A percentile compares a stretch with the other conserved stretches of the same genome.
phyloP scores from a whole-genome alignment of 2,113 vertebrate genomes.

The Pampusana beccarii region DNA sequence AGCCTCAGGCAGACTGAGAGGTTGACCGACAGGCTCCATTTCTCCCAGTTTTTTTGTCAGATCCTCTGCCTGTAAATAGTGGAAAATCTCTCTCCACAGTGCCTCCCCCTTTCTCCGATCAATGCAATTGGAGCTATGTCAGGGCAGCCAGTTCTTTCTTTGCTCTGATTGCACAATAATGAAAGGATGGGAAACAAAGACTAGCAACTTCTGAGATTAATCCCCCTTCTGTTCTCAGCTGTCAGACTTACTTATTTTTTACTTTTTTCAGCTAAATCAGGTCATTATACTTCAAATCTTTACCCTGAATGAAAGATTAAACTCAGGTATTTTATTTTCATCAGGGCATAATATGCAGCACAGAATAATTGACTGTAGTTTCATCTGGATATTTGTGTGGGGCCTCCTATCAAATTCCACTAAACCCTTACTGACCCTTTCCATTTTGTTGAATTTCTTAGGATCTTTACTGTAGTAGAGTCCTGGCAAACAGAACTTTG shows the following conservation, averaged over 20 bases:
- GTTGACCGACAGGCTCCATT: slow-evolving; percentile 31
- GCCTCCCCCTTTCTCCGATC: slow-evolving; percentile 43
- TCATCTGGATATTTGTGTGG: slow-evolving; percentile 64
- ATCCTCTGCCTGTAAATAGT: slow-evolving; percentile 67
- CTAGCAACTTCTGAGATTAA: slow-evolving; percentile 77
- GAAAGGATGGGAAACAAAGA: slow-evolving; percentile 77
- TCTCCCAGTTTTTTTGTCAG: slow-evolving; percentile 43
- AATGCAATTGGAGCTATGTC: slow-evolving; percentile 78
- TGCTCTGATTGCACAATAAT: slow-evolving; percentile 69
- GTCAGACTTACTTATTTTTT: slow-evolving; percentile 74
- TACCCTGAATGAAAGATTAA: slow-evolving; percentile 77
- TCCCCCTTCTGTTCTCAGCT: slow-evolving; percentile 76
- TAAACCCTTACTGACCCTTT: slow-evolving; percentile 71
- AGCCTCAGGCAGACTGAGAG: slow-evolving; percentile 7
- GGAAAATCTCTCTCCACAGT: slow-evolving; percentile 71
- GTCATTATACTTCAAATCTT: slow-evolving; percentile 79
- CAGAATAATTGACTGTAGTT: slow-evolving; percentile 70
- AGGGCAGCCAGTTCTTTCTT: slow-evolving; percentile 58
- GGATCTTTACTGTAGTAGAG: slow-evolving; percentile 26
- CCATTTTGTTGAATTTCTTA: slow-evolving; percentile 54
- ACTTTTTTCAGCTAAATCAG: slow-evolving; percentile 76
- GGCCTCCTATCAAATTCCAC: slow-evolving; percentile 73
- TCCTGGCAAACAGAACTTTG: slow-evolving; percentile 49
- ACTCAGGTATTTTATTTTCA: slow-evolving; percentile 71
- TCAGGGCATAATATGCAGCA: slow-evolving; percentile 63